Conservation (phyloP, 2,888 invertebrate genomes). For the Tetrapedia diversipes region DNA sequence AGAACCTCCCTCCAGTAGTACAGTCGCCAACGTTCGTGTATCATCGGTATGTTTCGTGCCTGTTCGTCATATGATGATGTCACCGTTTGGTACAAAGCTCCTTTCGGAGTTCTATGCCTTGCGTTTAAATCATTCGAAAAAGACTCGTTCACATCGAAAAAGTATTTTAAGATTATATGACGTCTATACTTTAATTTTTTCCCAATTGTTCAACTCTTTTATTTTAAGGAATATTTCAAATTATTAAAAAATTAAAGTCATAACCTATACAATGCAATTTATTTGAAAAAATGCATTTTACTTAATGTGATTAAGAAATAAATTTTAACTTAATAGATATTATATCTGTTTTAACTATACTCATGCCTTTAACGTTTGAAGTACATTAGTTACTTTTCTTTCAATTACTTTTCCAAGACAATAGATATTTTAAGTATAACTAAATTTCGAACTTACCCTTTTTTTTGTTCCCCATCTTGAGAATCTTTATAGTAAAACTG, state of each 20-base stretch:
- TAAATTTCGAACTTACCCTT: slow-evolving; percentile 70
- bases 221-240: neutral
- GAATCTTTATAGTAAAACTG: neutral
- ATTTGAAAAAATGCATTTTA: neutral
- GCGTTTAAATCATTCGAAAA: slow-evolving; percentile 49
- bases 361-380: neutral
- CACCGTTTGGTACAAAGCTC: slow-evolving; percentile 60
- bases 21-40: slow-evolving; percentile 46
- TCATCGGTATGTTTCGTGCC: slow-evolving; percentile 57
- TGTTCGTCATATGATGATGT: slow-evolving; percentile 63
- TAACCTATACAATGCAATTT: neutral
- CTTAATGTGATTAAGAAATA: neutral
- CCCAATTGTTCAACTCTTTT: neutral
- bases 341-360: neutral
- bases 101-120: slow-evolving; percentile 42
- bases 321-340: neutral
- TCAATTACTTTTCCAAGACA: no score
- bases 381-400: slow-evolving; percentile 6
- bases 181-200: neutral
- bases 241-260: neutral
- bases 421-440: neutral
- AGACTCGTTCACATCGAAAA: slow-evolving; percentile 45
- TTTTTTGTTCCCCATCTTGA: slow-evolving; percentile 69
- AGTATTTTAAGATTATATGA: neutral
- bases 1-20: slow-evolving; percentile 55